Conservation (phyloP, 2,888 invertebrate species). For the Oithona nana region DNA sequence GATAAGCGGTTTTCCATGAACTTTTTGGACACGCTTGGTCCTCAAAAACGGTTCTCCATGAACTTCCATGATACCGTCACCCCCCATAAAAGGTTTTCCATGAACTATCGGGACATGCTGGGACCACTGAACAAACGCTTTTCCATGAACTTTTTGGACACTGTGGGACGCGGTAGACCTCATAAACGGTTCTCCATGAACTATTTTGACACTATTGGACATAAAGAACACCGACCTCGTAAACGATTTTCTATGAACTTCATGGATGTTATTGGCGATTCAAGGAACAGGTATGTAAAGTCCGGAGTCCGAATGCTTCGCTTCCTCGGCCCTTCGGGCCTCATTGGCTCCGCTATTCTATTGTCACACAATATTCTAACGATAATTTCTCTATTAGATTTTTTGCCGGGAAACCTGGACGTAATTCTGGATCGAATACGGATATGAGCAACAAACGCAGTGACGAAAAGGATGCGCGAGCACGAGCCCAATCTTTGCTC, state of each 20-base stretch:
- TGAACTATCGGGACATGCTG: not conserved
- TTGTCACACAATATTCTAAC: no score
- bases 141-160: not conserved
- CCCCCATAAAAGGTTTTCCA: not conserved
- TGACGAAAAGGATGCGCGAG: not conserved
- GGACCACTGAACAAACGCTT: not conserved
- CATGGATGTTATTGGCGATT: no score
- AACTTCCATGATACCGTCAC: not conserved
- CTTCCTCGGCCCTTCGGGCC: no score
- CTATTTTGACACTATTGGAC: not conserved
- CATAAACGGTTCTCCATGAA: not conserved
- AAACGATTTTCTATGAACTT: no score
- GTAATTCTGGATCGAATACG: no score
- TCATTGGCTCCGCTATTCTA: no score
- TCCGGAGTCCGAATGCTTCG: no score
- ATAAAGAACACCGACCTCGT: no score
- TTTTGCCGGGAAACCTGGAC: no score
- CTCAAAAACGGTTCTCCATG: not conserved
- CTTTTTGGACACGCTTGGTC: not conserved
- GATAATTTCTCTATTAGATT: no score
- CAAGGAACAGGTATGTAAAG: no score
- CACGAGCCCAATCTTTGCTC: not conserved
- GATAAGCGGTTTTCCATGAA: not conserved
- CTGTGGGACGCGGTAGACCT: not conserved
- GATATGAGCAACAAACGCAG: not conserved